A percentile compares a stretch with the other conserved stretches of the same genome.
phyloP scores from a whole-genome alignment of 2,113 vertebrate species.

The Grantiella picta region DNA sequence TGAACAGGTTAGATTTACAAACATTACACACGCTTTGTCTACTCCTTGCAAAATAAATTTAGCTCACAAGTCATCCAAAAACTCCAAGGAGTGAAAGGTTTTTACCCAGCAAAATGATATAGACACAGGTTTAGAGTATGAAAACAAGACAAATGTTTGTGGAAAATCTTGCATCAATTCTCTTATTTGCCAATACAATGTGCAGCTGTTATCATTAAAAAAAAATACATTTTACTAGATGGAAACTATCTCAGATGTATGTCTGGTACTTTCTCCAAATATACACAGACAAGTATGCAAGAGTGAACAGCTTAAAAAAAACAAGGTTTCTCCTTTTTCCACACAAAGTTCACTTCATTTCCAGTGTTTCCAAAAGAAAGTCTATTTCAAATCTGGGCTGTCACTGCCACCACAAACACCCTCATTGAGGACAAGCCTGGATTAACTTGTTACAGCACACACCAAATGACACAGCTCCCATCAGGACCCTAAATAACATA shows the following conservation, averaged over 20 bases:
- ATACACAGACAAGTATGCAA: not conserved
- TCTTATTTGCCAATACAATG: not conserved
- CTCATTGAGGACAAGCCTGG: not conserved
- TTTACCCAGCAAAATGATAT: not conserved
- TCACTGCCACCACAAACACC: not conserved
- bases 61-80: not conserved
- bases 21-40: not conserved
- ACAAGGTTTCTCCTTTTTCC: not conserved
- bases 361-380: not conserved
- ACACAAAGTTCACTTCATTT: not conserved
- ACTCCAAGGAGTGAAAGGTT: not conserved
- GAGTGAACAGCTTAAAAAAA: not conserved
- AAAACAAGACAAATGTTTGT: not conserved
- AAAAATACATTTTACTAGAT: not conserved
- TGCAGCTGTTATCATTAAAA: not conserved
- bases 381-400: not conserved
- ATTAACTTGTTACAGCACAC: not conserved
- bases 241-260: not conserved
- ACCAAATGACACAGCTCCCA: not conserved
- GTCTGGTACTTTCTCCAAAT: not conserved
- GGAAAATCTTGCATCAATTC: not conserved
- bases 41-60: not conserved
- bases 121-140: not conserved
- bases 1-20: not conserved
- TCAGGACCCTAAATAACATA: not conserved